Evolutionary conservation across 2,113 vertebrate genomes (phyloP).

Genomic region (Trichechus manatus): DNA sequence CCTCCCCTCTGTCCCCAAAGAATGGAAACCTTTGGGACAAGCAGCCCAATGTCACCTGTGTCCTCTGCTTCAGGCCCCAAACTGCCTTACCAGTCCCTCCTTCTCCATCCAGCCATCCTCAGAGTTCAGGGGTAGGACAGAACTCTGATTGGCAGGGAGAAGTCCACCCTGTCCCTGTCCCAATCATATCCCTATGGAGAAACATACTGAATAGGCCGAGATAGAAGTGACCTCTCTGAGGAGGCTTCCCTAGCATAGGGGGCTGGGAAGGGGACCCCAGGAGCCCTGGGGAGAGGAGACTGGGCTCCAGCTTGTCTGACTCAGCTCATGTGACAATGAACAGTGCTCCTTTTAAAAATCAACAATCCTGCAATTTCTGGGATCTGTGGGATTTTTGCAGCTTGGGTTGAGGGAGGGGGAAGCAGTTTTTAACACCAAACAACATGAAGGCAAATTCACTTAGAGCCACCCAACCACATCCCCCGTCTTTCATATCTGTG

Average conservation of each 20-base stretch:
- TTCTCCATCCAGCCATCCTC: neutral
- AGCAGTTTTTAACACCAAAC: constrained; percentile 55
- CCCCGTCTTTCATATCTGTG: constrained; percentile 70
- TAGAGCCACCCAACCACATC: constrained; percentile 51
- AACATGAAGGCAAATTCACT: constrained; percentile 52
- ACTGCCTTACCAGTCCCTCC: neutral
- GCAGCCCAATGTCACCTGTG: neutral
- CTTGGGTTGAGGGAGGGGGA: neutral
- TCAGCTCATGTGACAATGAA: constrained; percentile 38
- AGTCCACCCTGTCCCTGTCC: neutral
- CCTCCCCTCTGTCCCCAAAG: neutral
- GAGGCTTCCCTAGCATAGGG: neutral
- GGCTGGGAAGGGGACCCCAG: neutral
- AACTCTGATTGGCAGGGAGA: neutral
- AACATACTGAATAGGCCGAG: neutral
- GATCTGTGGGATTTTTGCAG: constrained; percentile 42
- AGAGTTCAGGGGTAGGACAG: neutral
- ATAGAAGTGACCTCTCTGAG: neutral
- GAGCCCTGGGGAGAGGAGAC: neutral
- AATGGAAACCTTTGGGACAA: neutral
- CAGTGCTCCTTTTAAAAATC: constrained; percentile 55
- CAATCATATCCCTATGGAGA: neutral
- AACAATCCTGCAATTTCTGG: constrained; percentile 48
- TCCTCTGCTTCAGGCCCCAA: neutral
- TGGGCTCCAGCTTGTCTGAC: neutral